Evolutionary conservation across 1,140 invertebrate genomes (phyloP).

Genomic region (Episyrphus balteatus): DNA sequence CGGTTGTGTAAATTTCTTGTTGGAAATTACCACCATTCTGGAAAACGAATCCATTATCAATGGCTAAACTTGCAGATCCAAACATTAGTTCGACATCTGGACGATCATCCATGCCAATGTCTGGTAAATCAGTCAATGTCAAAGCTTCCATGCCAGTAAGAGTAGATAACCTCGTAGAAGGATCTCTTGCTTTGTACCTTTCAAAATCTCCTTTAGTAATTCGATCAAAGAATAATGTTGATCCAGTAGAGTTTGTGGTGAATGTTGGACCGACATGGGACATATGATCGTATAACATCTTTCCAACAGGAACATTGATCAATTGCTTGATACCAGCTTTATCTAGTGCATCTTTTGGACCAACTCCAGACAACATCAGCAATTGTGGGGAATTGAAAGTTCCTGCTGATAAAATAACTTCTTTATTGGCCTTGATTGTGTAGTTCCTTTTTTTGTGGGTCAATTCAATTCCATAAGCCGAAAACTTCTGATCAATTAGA

Average conservation of each 20-base stretch:
- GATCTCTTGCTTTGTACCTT: conserved; percentile 39
- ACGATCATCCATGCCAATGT: conserved; percentile 39
- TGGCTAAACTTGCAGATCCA: conserved; percentile 41
- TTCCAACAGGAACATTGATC: conserved; percentile 55
- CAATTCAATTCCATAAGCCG: too few species aligned
- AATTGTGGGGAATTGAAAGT: conserved; percentile 63
- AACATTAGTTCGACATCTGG: conserved; percentile 54
- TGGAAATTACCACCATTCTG: conserved; percentile 44
- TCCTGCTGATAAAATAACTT: conserved; percentile 65
- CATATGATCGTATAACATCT: conserved; percentile 62
- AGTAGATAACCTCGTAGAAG: conserved; percentile 36
- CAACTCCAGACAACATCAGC: conserved; percentile 71
- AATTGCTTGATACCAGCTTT: conserved; percentile 54
- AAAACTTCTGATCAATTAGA: too few species aligned
- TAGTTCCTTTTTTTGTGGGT: background rate
- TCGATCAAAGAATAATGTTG: conserved; percentile 12
- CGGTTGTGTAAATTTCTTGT: conserved; percentile 45
- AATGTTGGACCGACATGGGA: conserved; percentile 53
- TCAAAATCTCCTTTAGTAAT: conserved; percentile 38
- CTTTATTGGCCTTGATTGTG: conserved; percentile 17
- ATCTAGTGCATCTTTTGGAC: conserved; percentile 53
- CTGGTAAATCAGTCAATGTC: conserved; percentile 49
- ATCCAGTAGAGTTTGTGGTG: conserved; percentile 39
- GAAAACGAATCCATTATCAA: conserved; percentile 51
- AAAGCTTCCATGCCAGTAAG: conserved; percentile 51